These are phyloP conservation scores for Lepilemur ruficaudatus DNA, from an alignment of 2,797 vertebrate genomes.

Conservation along the genomic window DNA sequence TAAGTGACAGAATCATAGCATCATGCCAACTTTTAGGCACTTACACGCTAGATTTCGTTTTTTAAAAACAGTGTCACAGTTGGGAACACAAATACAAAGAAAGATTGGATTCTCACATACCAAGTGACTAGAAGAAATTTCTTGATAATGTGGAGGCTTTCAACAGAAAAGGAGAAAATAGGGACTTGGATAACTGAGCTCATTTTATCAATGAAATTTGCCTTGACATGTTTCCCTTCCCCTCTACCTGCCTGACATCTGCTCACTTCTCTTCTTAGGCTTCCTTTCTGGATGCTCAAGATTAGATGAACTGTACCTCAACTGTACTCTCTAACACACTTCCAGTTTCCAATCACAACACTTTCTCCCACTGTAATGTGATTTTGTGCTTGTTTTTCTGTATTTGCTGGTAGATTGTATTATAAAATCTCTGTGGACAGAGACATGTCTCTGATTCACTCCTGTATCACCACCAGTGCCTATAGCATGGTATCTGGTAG, in stretches of 20 bases:
- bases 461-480: neutral
- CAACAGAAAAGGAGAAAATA: neutral
- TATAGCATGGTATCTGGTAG: neutral
- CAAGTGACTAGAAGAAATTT: neutral
- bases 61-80: neutral
- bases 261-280: neutral
- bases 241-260: neutral
- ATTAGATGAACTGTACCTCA: neutral
- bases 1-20: slow-evolving; percentile 32
- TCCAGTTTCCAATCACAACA: neutral
- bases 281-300: neutral
- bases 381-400: neutral
- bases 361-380: neutral
- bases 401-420: neutral
- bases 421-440: neutral
- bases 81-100: slow-evolving; percentile 29
- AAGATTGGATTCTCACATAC: neutral
- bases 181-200: slow-evolving; percentile 13
- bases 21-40: neutral
- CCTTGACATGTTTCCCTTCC: neutral
- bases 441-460: neutral
- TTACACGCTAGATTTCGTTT: neutral
- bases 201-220: neutral
- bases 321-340: neutral
- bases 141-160: neutral